Percentiles rank a stretch among this genome's conserved stretches.
Conservation (phyloP, 2,113 vertebrate species). For the Hystrix brachyura region DNA sequence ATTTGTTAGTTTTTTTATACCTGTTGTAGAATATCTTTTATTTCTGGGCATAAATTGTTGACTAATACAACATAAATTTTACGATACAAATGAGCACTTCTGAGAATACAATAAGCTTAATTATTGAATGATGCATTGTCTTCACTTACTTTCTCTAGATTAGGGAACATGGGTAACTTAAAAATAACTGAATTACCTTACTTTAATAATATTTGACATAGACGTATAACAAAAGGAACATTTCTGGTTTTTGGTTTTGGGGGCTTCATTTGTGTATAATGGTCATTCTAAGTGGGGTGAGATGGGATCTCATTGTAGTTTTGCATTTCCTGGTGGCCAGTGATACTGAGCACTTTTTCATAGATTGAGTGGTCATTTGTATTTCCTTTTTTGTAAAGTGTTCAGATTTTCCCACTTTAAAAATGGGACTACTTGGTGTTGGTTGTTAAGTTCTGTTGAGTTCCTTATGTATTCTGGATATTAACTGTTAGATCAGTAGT, state of each 20-base stretch:
- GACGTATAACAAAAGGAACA: slow-evolving; percentile 31
- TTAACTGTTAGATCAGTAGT: background rate
- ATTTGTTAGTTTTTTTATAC: background rate
- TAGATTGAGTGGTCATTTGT: background rate
- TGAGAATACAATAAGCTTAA: slow-evolving; percentile 27
- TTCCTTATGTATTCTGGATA: background rate
- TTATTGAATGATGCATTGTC: background rate
- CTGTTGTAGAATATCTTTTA: slow-evolving; percentile 69
- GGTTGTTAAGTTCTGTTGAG: background rate
- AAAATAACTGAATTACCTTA: slow-evolving; percentile 33
- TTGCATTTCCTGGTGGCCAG: background rate
- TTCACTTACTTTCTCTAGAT: slow-evolving; percentile 53
- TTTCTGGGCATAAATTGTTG: slow-evolving; percentile 54
- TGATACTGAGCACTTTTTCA: background rate
- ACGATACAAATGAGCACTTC: slow-evolving; percentile 37
- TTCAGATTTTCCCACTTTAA: background rate
- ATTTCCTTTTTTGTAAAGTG: background rate
- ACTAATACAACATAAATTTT: slow-evolving; percentile 60
- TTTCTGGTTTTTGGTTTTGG: background rate
- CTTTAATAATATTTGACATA: slow-evolving; percentile 43
- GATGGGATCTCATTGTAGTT: background rate
- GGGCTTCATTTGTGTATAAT: background rate
- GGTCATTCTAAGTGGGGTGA: background rate
- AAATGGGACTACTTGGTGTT: background rate
- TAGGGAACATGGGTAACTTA: background rate